Base-by-base conservation (phyloP, 1,140 invertebrate species). In the Drosophila kohkoa region DNA sequence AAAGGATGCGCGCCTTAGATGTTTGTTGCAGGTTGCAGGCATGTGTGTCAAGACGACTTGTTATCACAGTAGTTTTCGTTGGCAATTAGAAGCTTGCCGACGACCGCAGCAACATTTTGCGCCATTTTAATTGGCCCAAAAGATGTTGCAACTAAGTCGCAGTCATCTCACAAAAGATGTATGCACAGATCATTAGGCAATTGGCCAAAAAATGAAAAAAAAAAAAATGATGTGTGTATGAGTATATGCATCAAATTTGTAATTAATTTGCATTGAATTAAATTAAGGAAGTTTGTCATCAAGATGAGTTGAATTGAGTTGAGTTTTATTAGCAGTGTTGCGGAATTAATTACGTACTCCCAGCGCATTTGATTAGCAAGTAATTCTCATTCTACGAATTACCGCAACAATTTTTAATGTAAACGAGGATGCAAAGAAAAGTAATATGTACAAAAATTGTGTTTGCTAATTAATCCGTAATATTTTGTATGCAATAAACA, bases 101-200 rank as follows among this genome's bases (percentile, higher is more conserved):
- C 35, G 7, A 10, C 55, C 3, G 20, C 20, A 25, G 20, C 20
- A 25, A 60, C 28, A 5, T 68, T 73, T 66, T 83, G 67, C 72
- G 71, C 55, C 65, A 51, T 87, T 82, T 89, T 88, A 88, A 88
- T 88, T 88, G 83, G 80, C 65, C 65, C 52, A 25, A 25, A 25
- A 25, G 20, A 25, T 3, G 20, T 3, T 25, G 66, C 57, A 35
- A n/a, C 48, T 10, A 49, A 49, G 32, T 16, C 55, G 51, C 6
- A 35, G 32, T 38, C 2, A 49, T 13, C 41, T 4, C 5, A 3
- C 7, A 41, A 59, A n/a, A 68, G 48, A 69, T 45, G 43, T 8
- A 65, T 38, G 45, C 5, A 30, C 11, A 67, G 75, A 76, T 85
- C 85, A 89, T 89, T 89, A 89, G 85, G 73, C 85, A 81, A 75